Evolutionary conservation across 1,140 invertebrate genomes (phyloP).

Genomic region (Drosophila pseudoananassae): DNA sequence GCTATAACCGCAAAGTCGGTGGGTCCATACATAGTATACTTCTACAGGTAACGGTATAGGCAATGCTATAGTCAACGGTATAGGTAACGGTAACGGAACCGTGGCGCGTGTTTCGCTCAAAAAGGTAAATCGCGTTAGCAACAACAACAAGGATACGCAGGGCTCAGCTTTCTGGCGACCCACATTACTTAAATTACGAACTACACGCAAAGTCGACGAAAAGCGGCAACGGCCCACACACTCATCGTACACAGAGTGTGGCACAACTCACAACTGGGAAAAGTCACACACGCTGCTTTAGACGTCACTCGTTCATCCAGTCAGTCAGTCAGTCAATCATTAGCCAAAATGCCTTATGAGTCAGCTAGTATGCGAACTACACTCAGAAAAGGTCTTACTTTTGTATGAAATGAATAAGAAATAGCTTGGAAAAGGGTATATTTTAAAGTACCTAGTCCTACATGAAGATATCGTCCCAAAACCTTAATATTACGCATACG

Average conservation of each 20-base stretch:
- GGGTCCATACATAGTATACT: conserved; percentile 8
- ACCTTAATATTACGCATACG: too few relatives aligned
- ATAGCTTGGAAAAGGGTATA: too few relatives aligned
- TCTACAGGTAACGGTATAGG: conserved; percentile 24
- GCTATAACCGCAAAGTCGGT: conserved; percentile 34
- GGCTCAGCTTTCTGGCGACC: conserved; percentile 56
- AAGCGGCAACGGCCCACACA: conserved; percentile 12
- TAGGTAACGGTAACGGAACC: conserved; percentile 16
- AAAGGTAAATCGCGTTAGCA: conserved; percentile 69
- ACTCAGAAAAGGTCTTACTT: conserved; percentile 13
- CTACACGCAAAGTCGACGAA: conserved; percentile 72
- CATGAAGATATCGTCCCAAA: too few relatives aligned
- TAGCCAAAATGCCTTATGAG: conserved; percentile 64
- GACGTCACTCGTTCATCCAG: conserved; percentile 16
- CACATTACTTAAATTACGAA: conserved; percentile 77
- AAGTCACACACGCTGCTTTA: conserved; percentile 57
- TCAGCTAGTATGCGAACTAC: conserved; percentile 43
- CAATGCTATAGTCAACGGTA: conserved; percentile 9
- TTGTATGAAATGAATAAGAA: not conserved
- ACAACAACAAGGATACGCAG: conserved; percentile 61
- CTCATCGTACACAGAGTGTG: too few relatives aligned
- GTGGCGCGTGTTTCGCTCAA: conserved; percentile 59
- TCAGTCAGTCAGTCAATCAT: conserved; percentile 57
- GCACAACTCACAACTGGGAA: conserved; percentile 43
- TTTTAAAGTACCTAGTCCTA: too few relatives aligned